phyloP scores from a whole-genome alignment of 2,888 invertebrate genomes.

The Timema podura region DNA sequence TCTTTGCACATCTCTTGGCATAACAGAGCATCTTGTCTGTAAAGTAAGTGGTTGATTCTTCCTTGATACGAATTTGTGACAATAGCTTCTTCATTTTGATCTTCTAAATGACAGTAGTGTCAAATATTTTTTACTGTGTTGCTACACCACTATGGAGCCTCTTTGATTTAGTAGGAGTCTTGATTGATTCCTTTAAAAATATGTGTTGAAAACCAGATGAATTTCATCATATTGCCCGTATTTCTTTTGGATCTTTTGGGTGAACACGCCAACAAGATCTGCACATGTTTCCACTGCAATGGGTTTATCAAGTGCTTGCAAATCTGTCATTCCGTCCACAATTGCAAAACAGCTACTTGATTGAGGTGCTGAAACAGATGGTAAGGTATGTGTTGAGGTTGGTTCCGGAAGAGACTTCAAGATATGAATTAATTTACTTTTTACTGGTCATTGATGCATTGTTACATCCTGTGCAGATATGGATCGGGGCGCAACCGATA shows the following conservation, averaged over 20 bases:
- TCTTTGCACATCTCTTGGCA: constrained; percentile 12
- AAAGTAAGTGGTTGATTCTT: not conserved
- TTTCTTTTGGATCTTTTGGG: too few species aligned
- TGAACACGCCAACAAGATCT: not conserved
- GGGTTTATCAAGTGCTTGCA: not conserved
- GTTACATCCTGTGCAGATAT: not conserved
- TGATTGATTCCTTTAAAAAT: too few species aligned
- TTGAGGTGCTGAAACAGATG: not conserved
- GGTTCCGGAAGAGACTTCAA: not conserved
- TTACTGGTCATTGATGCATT: not conserved
- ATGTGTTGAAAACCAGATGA: too few species aligned
- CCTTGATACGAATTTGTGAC: constrained; percentile 3
- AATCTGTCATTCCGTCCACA: constrained; percentile 7
- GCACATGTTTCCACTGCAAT: not conserved
- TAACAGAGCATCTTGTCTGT: constrained; percentile 4
- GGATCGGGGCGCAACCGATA: not conserved
- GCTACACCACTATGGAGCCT: not conserved
- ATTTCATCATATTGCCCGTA: too few species aligned
- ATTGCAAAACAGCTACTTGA: constrained; percentile 10
- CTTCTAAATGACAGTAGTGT: constrained; percentile 11
- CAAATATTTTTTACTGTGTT: constrained; percentile 9
- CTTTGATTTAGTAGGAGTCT: too few species aligned
- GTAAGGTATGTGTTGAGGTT: not conserved
- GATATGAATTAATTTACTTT: not conserved
- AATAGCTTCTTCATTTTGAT: constrained; percentile 1